Percentiles rank a stretch among this genome's conserved stretches.
phyloP scores from a whole-genome alignment of 2,113 vertebrate genomes.

The Campylomormyrus numenius region DNA sequence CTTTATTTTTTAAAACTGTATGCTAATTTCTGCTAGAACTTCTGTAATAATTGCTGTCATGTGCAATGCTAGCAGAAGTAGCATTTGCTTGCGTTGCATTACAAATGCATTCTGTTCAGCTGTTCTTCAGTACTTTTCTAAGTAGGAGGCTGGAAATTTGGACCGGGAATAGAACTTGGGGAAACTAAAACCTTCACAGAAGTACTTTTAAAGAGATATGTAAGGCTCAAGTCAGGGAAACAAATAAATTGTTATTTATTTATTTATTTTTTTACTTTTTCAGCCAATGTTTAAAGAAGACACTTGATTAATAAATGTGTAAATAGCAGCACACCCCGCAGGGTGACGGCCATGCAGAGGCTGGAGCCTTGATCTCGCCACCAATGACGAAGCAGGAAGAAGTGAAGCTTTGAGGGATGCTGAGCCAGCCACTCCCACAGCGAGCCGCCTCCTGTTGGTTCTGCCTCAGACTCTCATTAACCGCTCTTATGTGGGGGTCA shows the following conservation, averaged over 20 bases:
- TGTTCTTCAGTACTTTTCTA: not conserved
- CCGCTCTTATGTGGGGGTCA: not conserved
- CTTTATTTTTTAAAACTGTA: not conserved
- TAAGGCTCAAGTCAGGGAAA: not conserved
- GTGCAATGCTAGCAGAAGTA: no score
- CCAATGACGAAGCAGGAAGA: not conserved
- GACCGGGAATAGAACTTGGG: not conserved
- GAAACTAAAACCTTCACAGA: not conserved
- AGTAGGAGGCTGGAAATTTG: not conserved
- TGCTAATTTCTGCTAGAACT: not conserved
- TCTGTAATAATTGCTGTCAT: no score
- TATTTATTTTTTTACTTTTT: not conserved
- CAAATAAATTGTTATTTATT: no score
- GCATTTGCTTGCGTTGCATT: not conserved
- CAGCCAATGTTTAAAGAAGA: not conserved
- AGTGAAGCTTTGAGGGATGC: not conserved
- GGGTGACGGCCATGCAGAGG: not conserved
- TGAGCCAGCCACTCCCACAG: not conserved
- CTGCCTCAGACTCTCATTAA: not conserved
- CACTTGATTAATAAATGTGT: not conserved
- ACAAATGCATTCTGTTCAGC: not conserved
- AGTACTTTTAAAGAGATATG: not conserved
- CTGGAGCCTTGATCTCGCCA: not conserved
- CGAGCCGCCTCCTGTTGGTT: not conserved
- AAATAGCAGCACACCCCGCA: not conserved